These are phyloP conservation scores for Limenitis arthemis DNA, from an alignment of 2,888 invertebrate genomes.

Conservation along the genomic window DNA sequence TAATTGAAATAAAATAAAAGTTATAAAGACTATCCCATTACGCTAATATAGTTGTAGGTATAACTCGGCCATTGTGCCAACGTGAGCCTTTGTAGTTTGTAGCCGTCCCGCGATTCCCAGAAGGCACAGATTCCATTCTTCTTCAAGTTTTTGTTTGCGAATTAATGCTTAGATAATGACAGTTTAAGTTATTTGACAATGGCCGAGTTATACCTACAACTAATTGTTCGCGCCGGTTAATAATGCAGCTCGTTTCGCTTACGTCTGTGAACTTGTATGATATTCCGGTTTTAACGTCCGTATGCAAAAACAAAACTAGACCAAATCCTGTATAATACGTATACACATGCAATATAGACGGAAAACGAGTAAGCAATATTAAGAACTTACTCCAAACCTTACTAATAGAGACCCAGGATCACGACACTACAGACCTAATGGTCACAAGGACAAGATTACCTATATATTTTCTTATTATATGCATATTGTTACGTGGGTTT, in stretches of 20 bases:
- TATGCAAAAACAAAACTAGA: not conserved
- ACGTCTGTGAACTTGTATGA: constrained; percentile 15
- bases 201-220: constrained; percentile 53
- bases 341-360: too few relatives aligned
- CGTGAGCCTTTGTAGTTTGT: constrained; percentile 33
- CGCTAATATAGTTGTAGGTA: too few relatives aligned
- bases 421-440: too few relatives aligned
- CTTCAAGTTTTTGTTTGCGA: constrained; percentile 44
- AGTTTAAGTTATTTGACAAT: constrained; percentile 10
- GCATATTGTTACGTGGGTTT: too few relatives aligned
- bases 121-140: constrained; percentile 50
- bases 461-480: too few relatives aligned
- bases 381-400: too few relatives aligned
- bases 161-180: constrained; percentile 55
- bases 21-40: too few relatives aligned
- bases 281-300: not conserved
- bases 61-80: constrained; percentile 58
- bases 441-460: too few relatives aligned
- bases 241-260: constrained; percentile 55
- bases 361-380: too few relatives aligned
- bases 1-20: too few relatives aligned
- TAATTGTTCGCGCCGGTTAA: constrained; percentile 54
- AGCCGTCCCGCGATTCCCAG: constrained; percentile 53
- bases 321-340: too few relatives aligned
- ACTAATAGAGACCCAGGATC: too few relatives aligned